Conservation (phyloP, 2,888 invertebrate species). For the Globia sparganii region DNA sequence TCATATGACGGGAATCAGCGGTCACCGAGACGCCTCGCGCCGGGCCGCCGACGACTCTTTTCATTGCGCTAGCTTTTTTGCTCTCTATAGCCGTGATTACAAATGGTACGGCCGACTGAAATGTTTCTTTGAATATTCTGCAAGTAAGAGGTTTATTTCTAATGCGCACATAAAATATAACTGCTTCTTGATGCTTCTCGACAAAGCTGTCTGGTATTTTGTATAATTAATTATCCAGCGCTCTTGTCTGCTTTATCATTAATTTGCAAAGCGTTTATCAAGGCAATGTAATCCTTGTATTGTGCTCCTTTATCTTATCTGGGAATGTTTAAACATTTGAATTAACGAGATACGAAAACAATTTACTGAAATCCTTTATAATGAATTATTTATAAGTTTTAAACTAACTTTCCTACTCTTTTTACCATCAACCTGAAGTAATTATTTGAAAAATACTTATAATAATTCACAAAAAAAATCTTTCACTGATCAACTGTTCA, state of each 20-base stretch:
- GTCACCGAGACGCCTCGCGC: constrained; percentile 74
- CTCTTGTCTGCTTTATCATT: constrained; percentile 44
- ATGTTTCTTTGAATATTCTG: constrained; percentile 46
- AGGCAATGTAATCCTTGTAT: constrained; percentile 63
- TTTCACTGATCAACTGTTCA: constrained; percentile 48
- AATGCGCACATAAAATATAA: constrained; percentile 6
- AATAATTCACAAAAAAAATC: constrained; percentile 6
- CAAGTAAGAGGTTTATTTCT: constrained; percentile 11
- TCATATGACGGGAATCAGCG: constrained; percentile 78
- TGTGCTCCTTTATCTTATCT: constrained; percentile 71
- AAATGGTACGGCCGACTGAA: constrained; percentile 53
- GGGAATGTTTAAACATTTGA: constrained; percentile 43
- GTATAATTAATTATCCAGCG: constrained; percentile 11
- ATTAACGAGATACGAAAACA: constrained; percentile 38
- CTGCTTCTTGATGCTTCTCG: neutral
- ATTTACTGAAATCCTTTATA: constrained; percentile 20
- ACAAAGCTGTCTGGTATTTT: constrained; percentile 5
- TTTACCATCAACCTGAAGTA: constrained; percentile 4
- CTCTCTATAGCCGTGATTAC: constrained; percentile 63
- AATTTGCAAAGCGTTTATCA: constrained; percentile 53
- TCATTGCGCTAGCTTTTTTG: constrained; percentile 75
- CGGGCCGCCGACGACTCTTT: constrained; percentile 70
- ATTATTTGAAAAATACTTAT: neutral
- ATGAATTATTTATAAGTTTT: constrained; percentile 6
- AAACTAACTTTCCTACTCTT: neutral